These are phyloP conservation scores for Apolygus lucorum DNA, from an alignment of 1,140 invertebrate species.

Conservation along the genomic window DNA sequence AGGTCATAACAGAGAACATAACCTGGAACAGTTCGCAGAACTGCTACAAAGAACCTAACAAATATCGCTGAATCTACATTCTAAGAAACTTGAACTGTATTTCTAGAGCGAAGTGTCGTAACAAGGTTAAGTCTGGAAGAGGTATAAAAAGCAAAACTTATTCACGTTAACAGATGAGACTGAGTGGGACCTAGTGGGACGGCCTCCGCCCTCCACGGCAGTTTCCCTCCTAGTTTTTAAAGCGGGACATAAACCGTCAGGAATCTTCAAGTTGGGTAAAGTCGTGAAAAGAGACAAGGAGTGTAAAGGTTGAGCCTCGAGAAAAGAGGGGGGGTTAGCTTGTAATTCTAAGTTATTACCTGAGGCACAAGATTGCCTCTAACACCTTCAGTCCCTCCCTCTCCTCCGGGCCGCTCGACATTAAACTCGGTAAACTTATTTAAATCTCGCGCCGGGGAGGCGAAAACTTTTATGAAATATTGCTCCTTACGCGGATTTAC, in stretches of 20 bases:
- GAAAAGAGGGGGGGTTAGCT: background rate
- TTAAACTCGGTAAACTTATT: constrained; percentile 20
- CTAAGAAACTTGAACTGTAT: no score
- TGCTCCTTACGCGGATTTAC: constrained; percentile 7
- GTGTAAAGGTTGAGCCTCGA: background rate
- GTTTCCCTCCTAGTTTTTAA: constrained; percentile 5
- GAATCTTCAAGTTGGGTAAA: constrained; percentile 16
- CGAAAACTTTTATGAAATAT: constrained; percentile 20
- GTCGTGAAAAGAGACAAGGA: constrained; percentile 19
- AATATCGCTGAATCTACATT: no score
- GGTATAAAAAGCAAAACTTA: no score
- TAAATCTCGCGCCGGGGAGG: constrained; percentile 3
- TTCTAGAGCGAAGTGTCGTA: no score
- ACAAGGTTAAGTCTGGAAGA: no score
- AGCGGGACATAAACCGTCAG: constrained; percentile 6
- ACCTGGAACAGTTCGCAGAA: no score
- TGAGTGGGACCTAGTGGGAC: no score
- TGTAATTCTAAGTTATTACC: constrained; percentile 21
- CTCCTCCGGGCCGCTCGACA: constrained; percentile 1
- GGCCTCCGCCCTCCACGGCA: background rate
- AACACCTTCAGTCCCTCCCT: constrained; percentile 9
- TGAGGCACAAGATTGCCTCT: constrained; percentile 19
- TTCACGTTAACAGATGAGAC: no score
- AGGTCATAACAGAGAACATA: no score
- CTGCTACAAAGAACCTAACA: no score